phyloP scores from a whole-genome alignment of 2,797 vertebrate genomes.

The Micropoecilia bifurca region DNA sequence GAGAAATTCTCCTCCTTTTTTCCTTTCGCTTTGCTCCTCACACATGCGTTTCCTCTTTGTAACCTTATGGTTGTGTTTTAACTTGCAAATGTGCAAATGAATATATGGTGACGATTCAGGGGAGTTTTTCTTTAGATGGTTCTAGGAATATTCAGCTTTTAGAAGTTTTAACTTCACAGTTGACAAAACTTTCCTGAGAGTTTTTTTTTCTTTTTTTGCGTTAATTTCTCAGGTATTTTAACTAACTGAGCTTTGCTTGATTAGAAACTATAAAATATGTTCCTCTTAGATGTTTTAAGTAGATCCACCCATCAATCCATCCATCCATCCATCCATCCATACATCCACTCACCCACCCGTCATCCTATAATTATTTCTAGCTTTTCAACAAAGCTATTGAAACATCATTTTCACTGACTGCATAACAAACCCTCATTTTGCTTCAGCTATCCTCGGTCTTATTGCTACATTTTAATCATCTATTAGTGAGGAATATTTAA shows the following conservation, averaged over 20 bases:
- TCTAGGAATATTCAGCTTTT: background rate
- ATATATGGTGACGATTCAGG: background rate
- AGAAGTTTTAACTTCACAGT: background rate
- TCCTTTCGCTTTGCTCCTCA: background rate
- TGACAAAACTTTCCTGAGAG: background rate
- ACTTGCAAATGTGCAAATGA: background rate
- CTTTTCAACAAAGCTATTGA: background rate
- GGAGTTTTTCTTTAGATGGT: background rate
- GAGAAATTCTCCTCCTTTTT: background rate
- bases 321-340: background rate
- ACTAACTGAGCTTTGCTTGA: background rate
- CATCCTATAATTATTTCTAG: background rate
- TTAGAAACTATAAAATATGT: background rate
- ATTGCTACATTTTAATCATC: conserved; percentile 36
- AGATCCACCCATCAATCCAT: background rate
- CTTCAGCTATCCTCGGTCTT: conserved; percentile 14
- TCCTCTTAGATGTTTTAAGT: background rate
- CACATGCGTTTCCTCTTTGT: background rate
- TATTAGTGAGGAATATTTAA: conserved; percentile 56
- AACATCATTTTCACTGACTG: background rate
- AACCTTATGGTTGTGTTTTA: background rate
- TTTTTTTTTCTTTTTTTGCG: background rate
- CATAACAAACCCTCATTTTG: background rate
- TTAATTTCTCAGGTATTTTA: background rate
- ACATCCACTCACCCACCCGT: too few species aligned